phyloP scores from a whole-genome alignment of 1,140 invertebrate genomes.

The Danaus plexippus region DNA sequence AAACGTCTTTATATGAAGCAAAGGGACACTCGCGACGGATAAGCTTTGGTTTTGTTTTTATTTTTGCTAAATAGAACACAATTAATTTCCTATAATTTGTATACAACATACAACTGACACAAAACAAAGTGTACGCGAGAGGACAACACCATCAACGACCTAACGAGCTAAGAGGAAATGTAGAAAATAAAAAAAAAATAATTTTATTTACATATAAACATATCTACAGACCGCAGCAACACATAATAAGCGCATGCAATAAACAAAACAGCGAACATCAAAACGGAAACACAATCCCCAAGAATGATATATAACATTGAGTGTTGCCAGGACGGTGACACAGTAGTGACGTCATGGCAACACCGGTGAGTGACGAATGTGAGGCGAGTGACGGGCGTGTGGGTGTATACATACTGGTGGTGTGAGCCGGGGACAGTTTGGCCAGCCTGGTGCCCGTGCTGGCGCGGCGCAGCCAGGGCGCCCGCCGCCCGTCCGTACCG shows the following conservation, averaged over 20 bases:
- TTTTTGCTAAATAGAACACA: too few relatives aligned
- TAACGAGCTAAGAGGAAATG: too few relatives aligned
- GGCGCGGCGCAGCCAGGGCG: conserved; percentile 43
- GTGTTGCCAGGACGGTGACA: conserved; percentile 15
- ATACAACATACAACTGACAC: too few relatives aligned
- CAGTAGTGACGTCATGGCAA: background rate
- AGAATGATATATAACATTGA: conserved; percentile 1
- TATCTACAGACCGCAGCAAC: conserved; percentile 2
- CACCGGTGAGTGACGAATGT: conserved; percentile 14
- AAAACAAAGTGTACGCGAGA: too few relatives aligned
- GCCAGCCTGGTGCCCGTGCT: conserved; percentile 48
- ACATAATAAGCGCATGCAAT: conserved; percentile 10
- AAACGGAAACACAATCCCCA: background rate
- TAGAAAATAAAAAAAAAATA: conserved; percentile 3
- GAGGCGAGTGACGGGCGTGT: conserved; percentile 25
- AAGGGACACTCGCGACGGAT: too few relatives aligned
- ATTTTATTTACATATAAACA: conserved; percentile 7
- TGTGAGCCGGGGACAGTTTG: conserved; percentile 54
- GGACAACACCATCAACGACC: too few relatives aligned
- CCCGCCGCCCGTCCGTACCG: conserved; percentile 26
- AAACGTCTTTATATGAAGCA: too few relatives aligned
- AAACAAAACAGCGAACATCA: too few relatives aligned
- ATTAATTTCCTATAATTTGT: too few relatives aligned
- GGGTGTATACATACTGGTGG: conserved; percentile 57
- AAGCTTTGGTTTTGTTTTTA: too few relatives aligned